A percentile compares a stretch with the other conserved stretches of the same genome.
phyloP scores from a whole-genome alignment of 2,797 vertebrate genomes.

The Allobates femoralis region DNA sequence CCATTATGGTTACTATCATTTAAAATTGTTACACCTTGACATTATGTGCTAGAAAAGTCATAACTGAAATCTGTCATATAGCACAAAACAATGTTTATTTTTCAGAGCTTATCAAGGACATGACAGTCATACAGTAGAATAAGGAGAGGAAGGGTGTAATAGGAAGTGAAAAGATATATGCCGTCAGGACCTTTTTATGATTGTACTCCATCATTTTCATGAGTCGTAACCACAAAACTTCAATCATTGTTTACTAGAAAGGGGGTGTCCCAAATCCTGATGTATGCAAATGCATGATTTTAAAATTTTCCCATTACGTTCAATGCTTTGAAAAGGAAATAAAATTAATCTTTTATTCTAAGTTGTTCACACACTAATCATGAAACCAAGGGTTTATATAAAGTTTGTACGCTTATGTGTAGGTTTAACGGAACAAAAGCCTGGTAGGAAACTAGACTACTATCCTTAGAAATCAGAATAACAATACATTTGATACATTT shows the following conservation, averaged over 20 bases:
- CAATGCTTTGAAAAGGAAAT: constrained; percentile 28
- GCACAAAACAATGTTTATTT: not conserved
- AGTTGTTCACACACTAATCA: constrained; percentile 13
- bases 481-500: too few species aligned
- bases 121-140: constrained; percentile 28
- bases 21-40: not conserved
- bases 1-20: not conserved
- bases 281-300: constrained; percentile 47
- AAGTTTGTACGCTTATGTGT: not conserved
- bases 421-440: not conserved
- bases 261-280: constrained; percentile 50
- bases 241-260: constrained; percentile 28
- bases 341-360: not conserved
- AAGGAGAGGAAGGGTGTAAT: constrained; percentile 25
- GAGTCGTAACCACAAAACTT: constrained; percentile 22
- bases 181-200: constrained; percentile 21
- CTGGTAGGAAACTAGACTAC: not conserved
- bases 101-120: not conserved
- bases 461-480: not conserved
- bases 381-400: constrained; percentile 23
- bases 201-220: constrained; percentile 44
- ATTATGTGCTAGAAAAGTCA: not conserved
- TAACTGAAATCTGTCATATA: not conserved
- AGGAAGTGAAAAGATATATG: constrained; percentile 27
- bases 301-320: constrained; percentile 54